Conservation (phyloP, 2,797 vertebrate species). For the Melanogrammus aeglefinus region DNA sequence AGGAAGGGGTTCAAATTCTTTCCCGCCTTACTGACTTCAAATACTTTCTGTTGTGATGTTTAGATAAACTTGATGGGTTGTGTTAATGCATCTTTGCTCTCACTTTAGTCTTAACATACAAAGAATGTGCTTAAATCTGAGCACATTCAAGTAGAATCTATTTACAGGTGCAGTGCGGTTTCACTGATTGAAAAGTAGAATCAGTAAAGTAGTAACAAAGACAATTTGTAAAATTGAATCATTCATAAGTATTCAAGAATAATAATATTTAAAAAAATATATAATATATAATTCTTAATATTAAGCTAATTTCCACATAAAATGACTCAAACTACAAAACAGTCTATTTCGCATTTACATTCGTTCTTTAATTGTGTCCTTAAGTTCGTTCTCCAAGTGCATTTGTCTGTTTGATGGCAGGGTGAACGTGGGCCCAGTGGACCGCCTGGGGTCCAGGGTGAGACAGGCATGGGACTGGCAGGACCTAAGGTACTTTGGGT, state of each 20-base stretch:
- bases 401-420: slow-evolving; percentile 58
- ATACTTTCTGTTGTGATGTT: background rate
- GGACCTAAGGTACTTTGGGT: slow-evolving; percentile 80
- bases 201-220: background rate
- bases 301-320: background rate
- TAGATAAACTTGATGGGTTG: background rate
- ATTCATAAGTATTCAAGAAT: background rate
- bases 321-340: background rate
- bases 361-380: background rate
- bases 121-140: background rate
- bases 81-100: background rate
- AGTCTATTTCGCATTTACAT: background rate
- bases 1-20: slow-evolving; percentile 38
- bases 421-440: slow-evolving; percentile 83
- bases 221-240: no score
- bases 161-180: background rate
- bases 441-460: slow-evolving; percentile 82
- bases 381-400: background rate
- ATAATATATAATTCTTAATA: background rate
- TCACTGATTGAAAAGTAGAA: background rate
- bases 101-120: background rate
- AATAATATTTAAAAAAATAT: background rate
- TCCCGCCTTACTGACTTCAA: slow-evolving; percentile 21
- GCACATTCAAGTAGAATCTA: background rate
- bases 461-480: slow-evolving; percentile 83